These are phyloP conservation scores for Drosophila rufa DNA, from an alignment of 1,140 invertebrate species.

Conservation along the genomic window DNA sequence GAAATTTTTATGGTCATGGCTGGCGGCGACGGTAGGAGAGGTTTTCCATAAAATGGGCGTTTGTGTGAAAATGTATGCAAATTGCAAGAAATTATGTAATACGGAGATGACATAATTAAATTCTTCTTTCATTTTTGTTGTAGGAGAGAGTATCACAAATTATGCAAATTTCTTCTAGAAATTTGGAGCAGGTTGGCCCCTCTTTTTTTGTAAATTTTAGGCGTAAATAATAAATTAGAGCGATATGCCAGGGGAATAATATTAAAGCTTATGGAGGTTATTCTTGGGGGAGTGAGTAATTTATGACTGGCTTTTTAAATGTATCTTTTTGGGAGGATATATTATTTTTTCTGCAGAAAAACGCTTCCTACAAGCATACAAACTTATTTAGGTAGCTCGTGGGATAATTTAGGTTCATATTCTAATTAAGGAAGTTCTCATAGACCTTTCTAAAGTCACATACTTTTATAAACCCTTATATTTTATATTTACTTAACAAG, in stretches of 20 bases:
- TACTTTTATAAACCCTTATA: background rate
- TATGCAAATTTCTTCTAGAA: conserved; percentile 61
- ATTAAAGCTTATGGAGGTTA: conserved; percentile 12
- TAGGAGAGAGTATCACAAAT: conserved; percentile 40
- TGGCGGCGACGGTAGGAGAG: background rate
- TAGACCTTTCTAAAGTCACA: background rate
- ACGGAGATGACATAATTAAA: conserved; percentile 64
- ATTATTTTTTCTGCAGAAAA: too few species aligned
- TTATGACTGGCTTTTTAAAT: background rate
- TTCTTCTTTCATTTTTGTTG: conserved; percentile 44
- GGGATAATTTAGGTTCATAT: background rate
- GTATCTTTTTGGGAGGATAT: background rate
- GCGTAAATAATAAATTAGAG: conserved; percentile 39
- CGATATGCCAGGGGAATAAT: conserved; percentile 30
- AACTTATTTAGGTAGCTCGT: too few species aligned
- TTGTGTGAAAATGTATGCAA: conserved; percentile 65
- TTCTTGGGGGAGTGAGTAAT: background rate
- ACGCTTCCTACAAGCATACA: too few species aligned
- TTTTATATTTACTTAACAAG: background rate
- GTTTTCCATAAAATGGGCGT: conserved; percentile 24
- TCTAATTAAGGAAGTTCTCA: background rate
- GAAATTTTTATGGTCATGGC: conserved; percentile 18
- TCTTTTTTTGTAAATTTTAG: conserved; percentile 17
- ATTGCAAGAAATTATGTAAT: conserved; percentile 66
- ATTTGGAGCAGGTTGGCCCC: conserved; percentile 18